phyloP scores from a whole-genome alignment of 1,140 invertebrate species.

The Aphelinus certus region DNA sequence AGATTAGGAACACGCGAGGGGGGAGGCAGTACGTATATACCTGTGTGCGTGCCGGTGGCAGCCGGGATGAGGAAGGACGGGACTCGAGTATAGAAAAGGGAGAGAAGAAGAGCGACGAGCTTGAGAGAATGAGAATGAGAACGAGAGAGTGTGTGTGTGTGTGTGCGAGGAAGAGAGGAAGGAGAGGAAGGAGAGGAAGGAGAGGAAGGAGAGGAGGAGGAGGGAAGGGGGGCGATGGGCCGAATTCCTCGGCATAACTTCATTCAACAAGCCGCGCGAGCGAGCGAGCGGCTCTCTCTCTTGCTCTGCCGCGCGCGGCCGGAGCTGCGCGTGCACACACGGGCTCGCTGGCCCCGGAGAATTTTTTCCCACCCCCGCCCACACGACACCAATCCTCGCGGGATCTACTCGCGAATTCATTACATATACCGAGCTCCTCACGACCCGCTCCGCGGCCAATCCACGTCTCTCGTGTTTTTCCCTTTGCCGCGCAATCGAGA shows the following conservation, averaged over 20 bases:
- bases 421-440: too few relatives aligned
- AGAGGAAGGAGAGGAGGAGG: conserved; percentile 18
- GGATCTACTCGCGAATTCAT: too few relatives aligned
- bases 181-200: background rate
- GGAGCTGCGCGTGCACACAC: too few relatives aligned
- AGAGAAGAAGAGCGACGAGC: conserved; percentile 24
- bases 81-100: background rate
- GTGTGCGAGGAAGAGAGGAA: background rate
- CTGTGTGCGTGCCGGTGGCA: background rate
- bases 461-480: too few relatives aligned
- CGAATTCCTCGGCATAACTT: conserved; percentile 50
- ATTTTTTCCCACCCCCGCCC: too few relatives aligned
- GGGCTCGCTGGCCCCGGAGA: too few relatives aligned
- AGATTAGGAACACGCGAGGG: conserved; percentile 30
- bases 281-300: background rate
- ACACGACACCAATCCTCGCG: too few relatives aligned
- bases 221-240: conserved; percentile 27
- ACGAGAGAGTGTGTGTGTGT: conserved; percentile 1
- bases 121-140: conserved; percentile 31
- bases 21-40: too few relatives aligned
- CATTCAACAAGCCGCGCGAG: conserved; percentile 23
- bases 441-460: too few relatives aligned
- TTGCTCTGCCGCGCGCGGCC: background rate
- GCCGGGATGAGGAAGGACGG: conserved; percentile 6
- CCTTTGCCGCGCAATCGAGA: too few relatives aligned